A percentile compares a stretch with the other conserved stretches of the same genome.
phyloP scores from a whole-genome alignment of 1,140 invertebrate species.

The Drosophila mauritiana region DNA sequence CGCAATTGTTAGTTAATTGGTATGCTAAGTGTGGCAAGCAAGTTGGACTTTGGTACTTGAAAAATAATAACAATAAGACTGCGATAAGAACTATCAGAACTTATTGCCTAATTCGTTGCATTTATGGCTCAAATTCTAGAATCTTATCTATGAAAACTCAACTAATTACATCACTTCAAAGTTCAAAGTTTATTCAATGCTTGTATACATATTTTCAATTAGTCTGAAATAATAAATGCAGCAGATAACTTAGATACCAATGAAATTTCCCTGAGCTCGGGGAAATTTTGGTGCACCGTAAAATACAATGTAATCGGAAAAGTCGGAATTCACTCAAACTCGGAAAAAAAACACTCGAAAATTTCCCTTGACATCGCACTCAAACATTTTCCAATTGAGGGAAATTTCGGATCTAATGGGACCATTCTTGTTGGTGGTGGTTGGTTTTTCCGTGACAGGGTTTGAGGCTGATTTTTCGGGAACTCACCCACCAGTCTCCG shows the following conservation, averaged over 20 bases:
- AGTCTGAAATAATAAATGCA: neutral
- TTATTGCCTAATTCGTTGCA: too few species aligned
- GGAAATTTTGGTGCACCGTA: neutral
- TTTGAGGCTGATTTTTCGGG: constrained; percentile 65
- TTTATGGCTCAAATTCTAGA: too few species aligned
- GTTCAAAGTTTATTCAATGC: neutral
- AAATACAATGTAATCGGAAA: neutral
- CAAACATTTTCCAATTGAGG: constrained; percentile 59
- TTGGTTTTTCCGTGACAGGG: constrained; percentile 55
- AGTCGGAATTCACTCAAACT: constrained; percentile 39
- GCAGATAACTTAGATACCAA: constrained; percentile 38
- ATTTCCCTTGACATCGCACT: constrained; percentile 22
- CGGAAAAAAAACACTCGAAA: constrained; percentile 53
- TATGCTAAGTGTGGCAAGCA: too few species aligned
- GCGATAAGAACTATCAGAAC: too few species aligned
- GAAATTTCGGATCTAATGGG: constrained; percentile 65
- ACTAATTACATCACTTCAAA: neutral
- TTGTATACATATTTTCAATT: too few species aligned
- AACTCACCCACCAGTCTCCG: constrained; percentile 81
- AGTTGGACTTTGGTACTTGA: too few species aligned
- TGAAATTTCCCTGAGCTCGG: constrained; percentile 10
- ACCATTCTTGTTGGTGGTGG: constrained; percentile 48
- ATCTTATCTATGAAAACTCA: too few species aligned
- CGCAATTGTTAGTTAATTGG: too few species aligned
- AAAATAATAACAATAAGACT: too few species aligned